Evolutionary conservation across 2,797 vertebrate genomes (phyloP), one percentile per base, ranked within the genome.

Genomic region (Schizothorax lantsangensis): DNA sequence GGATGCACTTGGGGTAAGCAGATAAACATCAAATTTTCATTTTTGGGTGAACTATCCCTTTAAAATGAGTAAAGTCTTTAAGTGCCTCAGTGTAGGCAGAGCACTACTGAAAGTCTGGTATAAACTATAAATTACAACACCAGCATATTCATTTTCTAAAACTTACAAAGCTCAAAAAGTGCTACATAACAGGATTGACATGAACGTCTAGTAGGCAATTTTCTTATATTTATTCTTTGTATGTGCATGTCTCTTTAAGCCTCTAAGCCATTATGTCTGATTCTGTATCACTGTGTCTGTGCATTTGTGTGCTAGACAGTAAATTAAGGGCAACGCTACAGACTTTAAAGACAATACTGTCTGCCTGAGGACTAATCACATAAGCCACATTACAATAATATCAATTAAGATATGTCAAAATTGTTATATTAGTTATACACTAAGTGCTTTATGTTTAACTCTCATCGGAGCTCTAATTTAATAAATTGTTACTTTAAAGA

Each of bases 281-380:
- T 17, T 66, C 9, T 68, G 33, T 6, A 68, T 26, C 36, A 68
- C 43, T 82, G 23, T 71, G 45, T 77, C 8, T 82, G 79, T 49
- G 73, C 15, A 71, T 84, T 33, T 69, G 43, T 69, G 33, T 75
- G 19, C 10, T 49, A 81, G 17, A 40, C 7, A 11, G 15, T 49
- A 21, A 68, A 57, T 62, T 73, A 45, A 83, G 10, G 3, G 23
- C 15, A 72, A 11, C 0, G 49, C 26, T 43, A 59, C 49, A 83
- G 49, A 83, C 36, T 72, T 72, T 83, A 57, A 83, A 57, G 81
- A 82, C 45, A 71, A 26, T 33, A 71, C 30, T 17, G 8, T 82
- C 47, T 33, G 7, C 4, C 49, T 83, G 30, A 73, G 36, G 38
- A 62, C 45, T 23, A 52, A 64, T 36, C 40, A 77, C 45, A 40